Evolutionary conservation across 2,797 vertebrate species (phyloP).

Genomic region (Chrosomus eos): DNA sequence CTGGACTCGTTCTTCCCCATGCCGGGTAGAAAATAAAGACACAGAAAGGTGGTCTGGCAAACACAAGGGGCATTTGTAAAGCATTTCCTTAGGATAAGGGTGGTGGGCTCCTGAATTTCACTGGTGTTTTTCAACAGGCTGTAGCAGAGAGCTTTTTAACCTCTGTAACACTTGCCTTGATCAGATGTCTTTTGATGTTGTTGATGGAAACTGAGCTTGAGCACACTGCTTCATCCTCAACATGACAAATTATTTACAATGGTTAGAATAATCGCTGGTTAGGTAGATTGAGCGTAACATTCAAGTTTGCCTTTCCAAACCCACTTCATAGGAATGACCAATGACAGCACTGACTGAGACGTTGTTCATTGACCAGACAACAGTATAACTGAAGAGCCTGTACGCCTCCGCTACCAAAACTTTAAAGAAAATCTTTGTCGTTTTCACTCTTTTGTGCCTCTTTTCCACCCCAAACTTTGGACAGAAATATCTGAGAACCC

Average conservation of each 20-base stretch:
- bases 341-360: slow-evolving; percentile 17
- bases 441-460: not conserved
- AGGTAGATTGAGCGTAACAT: slow-evolving; percentile 7
- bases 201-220: slow-evolving; percentile 21
- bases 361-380: not conserved
- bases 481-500: not conserved
- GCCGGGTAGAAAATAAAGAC: slow-evolving; percentile 52
- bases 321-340: not conserved
- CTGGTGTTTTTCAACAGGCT: slow-evolving; percentile 52
- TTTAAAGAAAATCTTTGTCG: slow-evolving; percentile 30
- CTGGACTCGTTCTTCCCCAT: slow-evolving; percentile 41
- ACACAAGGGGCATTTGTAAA: slow-evolving; percentile 60
- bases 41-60: slow-evolving; percentile 60
- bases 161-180: slow-evolving; percentile 43
- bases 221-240: slow-evolving; percentile 27
- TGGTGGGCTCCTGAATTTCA: slow-evolving; percentile 58
- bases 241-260: slow-evolving; percentile 27
- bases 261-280: slow-evolving; percentile 20
- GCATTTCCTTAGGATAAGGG: slow-evolving; percentile 59
- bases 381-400: slow-evolving; percentile 46
- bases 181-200: slow-evolving; percentile 39
- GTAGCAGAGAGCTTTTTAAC: slow-evolving; percentile 46
- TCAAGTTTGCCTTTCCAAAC: not conserved
- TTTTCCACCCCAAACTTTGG: not conserved
- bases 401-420: slow-evolving; percentile 35